Base-by-base conservation (phyloP, 2,888 invertebrate genomes). In the Phortica okadai region DNA sequence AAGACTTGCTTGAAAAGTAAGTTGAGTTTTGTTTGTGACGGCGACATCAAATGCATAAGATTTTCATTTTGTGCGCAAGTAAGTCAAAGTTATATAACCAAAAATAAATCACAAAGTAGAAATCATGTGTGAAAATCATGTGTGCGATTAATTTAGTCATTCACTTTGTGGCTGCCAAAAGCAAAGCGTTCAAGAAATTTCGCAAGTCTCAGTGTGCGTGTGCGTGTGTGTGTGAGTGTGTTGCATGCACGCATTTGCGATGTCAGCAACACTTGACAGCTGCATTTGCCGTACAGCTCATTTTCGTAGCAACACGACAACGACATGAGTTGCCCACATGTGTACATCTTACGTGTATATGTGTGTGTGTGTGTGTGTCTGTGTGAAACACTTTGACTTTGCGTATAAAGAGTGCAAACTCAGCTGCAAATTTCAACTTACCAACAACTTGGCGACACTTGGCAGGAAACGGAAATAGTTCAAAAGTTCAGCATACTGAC, bases 401-500 rank as follows among this genome's bases (percentile, higher is more conserved):
- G 4, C 33, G 33, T 33, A 33, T 33, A 33, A 33, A 33, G 33
- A 33, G 33, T 33, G 33, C 33, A 33, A 33, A 33, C 33, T 33
- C 33, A 33, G 33, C 33, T 33, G 33, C 33, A 66, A 74, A 33
- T 67, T n/a, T 67, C 45, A 73, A 33, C 33, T 33, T 33, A 33
- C 33, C 33, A 33, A 56, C 7, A 33, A 66, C 67, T n/a, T 67
- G 58, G 45, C 33, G 44, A 58, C 73, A 62, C 80, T 74, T 66
- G 81, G 56, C 77, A 74, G 64, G 74, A 76, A 78, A 78, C 78
- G 87, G 82, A 88, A 88, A 86, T 82, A 82, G 88, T 82, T 88
- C 79, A 82, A 82, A 85, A 85, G 85, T 88, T 86, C 79, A 81
- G 84, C 62, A 74, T 73, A 77, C 75, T 77, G 79, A 75, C 79